phyloP scores from a whole-genome alignment of 2,113 vertebrate species.

The Triplophysa siluroides region DNA sequence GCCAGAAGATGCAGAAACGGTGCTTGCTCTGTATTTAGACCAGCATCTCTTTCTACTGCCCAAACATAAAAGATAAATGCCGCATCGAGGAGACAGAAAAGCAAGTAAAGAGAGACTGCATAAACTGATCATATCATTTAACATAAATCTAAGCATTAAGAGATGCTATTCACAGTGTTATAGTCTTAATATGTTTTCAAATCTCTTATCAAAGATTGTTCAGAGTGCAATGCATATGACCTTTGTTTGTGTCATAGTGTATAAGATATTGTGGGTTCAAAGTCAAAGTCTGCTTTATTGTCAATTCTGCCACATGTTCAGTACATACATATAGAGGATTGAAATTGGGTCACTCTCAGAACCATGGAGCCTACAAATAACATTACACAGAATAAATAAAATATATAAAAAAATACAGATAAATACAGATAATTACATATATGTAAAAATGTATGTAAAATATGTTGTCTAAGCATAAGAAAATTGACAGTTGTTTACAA shows the following conservation, averaged over 20 bases:
- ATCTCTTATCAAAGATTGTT: not conserved
- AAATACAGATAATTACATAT: too few relatives aligned
- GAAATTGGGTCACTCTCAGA: too few relatives aligned
- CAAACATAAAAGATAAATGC: not conserved
- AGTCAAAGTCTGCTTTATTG: too few relatives aligned
- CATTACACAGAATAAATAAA: too few relatives aligned
- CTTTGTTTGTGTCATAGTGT: not conserved
- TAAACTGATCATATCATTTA: not conserved
- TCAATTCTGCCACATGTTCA: too few relatives aligned
- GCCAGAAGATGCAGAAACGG: conserved; percentile 3
- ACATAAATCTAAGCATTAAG: not conserved
- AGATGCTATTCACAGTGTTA: not conserved
- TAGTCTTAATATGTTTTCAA: not conserved
- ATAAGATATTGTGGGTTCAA: not conserved
- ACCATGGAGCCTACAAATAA: too few relatives aligned
- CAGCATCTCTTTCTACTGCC: conserved; percentile 47
- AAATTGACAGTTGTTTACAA: not conserved
- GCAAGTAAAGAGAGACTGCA: not conserved
- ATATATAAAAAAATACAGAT: too few relatives aligned
- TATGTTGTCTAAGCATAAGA: not conserved
- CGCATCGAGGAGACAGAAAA: not conserved
- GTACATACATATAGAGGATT: too few relatives aligned
- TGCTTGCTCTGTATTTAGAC: conserved; percentile 44
- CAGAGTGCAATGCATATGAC: not conserved
- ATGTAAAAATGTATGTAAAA: too few relatives aligned